A percentile compares a stretch with the other conserved stretches of the same genome.
Conservation (phyloP, 2,888 invertebrate species). For the Hofmannophila pseudospretella region DNA sequence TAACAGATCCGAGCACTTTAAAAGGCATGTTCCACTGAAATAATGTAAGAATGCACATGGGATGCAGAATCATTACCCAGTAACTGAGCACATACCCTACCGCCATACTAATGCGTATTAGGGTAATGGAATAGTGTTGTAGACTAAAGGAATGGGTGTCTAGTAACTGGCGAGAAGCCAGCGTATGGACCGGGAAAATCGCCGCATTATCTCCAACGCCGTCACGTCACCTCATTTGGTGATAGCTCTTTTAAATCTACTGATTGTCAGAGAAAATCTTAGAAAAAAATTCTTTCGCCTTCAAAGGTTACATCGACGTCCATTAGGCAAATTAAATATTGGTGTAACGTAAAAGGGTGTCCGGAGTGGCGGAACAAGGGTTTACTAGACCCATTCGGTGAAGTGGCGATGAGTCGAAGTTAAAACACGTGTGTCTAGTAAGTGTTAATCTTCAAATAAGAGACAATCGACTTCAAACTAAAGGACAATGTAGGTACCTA, state of each 20-base stretch:
- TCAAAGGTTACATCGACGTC: too few species aligned
- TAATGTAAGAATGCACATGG: conserved; percentile 29
- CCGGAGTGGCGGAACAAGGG: too few species aligned
- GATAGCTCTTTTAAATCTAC: conserved; percentile 4
- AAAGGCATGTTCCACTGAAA: conserved; percentile 19
- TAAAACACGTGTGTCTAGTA: too few species aligned
- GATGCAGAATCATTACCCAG: conserved; percentile 48
- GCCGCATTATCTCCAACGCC: conserved; percentile 18
- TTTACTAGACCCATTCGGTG: too few species aligned
- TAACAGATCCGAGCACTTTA: conserved; percentile 23
- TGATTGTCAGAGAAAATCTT: too few species aligned
- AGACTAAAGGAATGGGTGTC: conserved; percentile 49
- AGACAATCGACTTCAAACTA: too few species aligned
- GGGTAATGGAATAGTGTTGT: conserved; percentile 63
- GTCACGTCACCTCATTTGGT: conserved; percentile 23
- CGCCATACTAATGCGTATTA: conserved; percentile 43
- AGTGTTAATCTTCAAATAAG: too few species aligned
- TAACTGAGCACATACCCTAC: conserved; percentile 34
- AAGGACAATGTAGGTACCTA: too few species aligned
- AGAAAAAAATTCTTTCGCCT: too few species aligned
- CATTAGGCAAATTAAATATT: too few species aligned
- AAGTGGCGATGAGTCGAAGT: too few species aligned
- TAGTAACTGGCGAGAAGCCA: conserved; percentile 50
- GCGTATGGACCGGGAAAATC: conserved; percentile 20
- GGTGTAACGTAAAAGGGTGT: too few species aligned